These are phyloP conservation scores for Chionodraco myersi DNA, from an alignment of 2,113 vertebrate species.

Conservation along the genomic window DNA sequence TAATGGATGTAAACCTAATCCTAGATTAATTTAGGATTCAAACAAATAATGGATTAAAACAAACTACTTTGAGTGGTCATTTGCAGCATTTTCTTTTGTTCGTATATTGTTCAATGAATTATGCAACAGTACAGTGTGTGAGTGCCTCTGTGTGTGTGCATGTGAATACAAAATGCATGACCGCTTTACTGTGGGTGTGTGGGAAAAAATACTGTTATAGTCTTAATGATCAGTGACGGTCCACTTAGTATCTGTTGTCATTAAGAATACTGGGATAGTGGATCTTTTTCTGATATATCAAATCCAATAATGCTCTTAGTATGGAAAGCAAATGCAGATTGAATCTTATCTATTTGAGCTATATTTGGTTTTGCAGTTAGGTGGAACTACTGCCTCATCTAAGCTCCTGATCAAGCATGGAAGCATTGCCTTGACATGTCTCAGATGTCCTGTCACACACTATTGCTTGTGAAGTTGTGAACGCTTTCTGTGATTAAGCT, in stretches of 20 bases:
- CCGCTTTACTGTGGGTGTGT: background rate
- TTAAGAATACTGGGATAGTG: background rate
- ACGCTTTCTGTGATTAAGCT: slow-evolving; percentile 5
- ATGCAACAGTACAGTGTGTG: background rate
- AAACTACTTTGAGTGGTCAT: background rate
- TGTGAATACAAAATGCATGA: slow-evolving; percentile 18
- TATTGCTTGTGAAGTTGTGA: background rate
- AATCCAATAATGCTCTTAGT: slow-evolving; percentile 8
- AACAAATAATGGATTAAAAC: background rate
- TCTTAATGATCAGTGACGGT: background rate
- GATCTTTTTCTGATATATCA: background rate
- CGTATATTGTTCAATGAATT: background rate
- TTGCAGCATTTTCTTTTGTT: background rate
- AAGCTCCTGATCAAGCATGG: slow-evolving; percentile 30
- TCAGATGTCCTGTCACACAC: background rate
- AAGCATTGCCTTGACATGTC: slow-evolving; percentile 27
- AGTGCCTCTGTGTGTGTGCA: background rate
- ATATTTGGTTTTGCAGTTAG: slow-evolving; percentile 9
- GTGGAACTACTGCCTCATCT: background rate
- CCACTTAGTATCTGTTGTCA: background rate
- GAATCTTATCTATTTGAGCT: background rate
- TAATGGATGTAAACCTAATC: slow-evolving; percentile 21
- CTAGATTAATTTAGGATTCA: slow-evolving; percentile 14
- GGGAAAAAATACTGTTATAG: background rate
- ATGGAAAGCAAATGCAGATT: no score